Conservation (phyloP, 2,113 vertebrate genomes). For the Peromyscus californicus region DNA sequence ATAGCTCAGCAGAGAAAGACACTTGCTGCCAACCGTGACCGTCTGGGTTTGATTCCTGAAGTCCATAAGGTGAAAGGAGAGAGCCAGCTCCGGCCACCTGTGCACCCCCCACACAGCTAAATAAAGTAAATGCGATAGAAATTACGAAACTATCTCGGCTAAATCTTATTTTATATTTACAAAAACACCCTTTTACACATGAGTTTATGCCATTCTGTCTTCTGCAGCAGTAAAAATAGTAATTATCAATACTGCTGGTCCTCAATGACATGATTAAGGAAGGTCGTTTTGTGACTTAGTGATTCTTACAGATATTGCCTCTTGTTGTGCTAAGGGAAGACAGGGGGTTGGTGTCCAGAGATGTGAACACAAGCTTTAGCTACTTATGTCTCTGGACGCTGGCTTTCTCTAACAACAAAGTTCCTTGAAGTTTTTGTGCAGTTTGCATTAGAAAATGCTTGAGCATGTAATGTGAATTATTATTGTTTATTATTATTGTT, state of each 20-base stretch:
- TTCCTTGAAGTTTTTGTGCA: background rate
- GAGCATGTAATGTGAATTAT: background rate
- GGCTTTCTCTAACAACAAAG: slow-evolving; percentile 7
- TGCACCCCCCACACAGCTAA: background rate
- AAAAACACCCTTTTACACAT: background rate
- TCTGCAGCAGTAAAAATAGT: slow-evolving; percentile 42
- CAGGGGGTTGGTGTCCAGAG: slow-evolving; percentile 40
- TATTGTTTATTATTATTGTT: background rate
- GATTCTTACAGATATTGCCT: background rate
- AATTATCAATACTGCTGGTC: background rate
- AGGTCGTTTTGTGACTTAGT: background rate
- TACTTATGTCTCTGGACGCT: background rate
- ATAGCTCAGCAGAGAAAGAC: background rate
- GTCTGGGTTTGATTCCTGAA: background rate
- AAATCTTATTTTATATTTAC: slow-evolving; percentile 28
- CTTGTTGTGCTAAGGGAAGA: slow-evolving; percentile 28
- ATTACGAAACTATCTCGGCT: background rate
- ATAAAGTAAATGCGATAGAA: background rate
- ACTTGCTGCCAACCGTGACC: background rate
- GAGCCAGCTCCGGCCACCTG: background rate
- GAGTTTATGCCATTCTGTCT: background rate
- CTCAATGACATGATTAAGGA: background rate
- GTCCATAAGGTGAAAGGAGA: background rate
- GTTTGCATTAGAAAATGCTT: background rate
- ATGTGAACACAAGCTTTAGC: background rate